Conservation (phyloP, 1,140 invertebrate genomes). For the Drosophila sproati region DNA sequence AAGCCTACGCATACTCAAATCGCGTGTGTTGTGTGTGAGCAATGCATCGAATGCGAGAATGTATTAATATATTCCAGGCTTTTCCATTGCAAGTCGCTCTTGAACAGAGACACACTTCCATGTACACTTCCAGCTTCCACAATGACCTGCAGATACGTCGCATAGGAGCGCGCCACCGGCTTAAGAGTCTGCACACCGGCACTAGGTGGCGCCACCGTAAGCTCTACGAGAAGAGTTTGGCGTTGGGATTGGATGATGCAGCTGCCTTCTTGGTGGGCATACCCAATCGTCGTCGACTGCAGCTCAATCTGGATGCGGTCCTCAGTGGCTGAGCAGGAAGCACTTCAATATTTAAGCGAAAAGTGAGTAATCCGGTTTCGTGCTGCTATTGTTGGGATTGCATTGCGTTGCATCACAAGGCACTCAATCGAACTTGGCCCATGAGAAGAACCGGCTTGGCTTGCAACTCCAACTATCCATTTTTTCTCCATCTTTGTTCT, state of each 20-base stretch:
- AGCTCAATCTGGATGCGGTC: slow-evolving; percentile 87
- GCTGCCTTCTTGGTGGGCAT: slow-evolving; percentile 90
- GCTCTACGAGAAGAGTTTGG: slow-evolving; percentile 88
- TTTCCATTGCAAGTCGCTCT: neutral
- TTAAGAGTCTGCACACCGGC: slow-evolving; percentile 86
- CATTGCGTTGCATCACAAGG: slow-evolving; percentile 68
- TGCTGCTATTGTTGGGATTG: slow-evolving; percentile 45
- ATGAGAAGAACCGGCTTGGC: slow-evolving; percentile 31
- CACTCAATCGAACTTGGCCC: slow-evolving; percentile 65
- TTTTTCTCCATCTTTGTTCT: slow-evolving; percentile 18
- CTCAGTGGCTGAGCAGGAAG: slow-evolving; percentile 87
- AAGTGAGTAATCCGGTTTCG: slow-evolving; percentile 86
- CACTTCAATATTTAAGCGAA: slow-evolving; percentile 87
- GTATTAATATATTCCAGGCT: slow-evolving; percentile 4
- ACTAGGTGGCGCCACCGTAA: slow-evolving; percentile 84
- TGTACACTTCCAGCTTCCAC: slow-evolving; percentile 86
- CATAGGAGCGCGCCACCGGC: slow-evolving; percentile 86
- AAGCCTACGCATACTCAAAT: neutral
- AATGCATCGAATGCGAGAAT: neutral
- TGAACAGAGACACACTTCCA: slow-evolving; percentile 44
- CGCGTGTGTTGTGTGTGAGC: neutral
- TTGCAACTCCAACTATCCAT: slow-evolving; percentile 26
- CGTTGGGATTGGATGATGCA: slow-evolving; percentile 84
- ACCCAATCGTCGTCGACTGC: slow-evolving; percentile 87
- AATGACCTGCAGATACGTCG: slow-evolving; percentile 85